Evolutionary conservation across 2,797 vertebrate genomes (phyloP), one percentile per base, ranked within the genome.

Genomic region (Crenichthys baileyi): DNA sequence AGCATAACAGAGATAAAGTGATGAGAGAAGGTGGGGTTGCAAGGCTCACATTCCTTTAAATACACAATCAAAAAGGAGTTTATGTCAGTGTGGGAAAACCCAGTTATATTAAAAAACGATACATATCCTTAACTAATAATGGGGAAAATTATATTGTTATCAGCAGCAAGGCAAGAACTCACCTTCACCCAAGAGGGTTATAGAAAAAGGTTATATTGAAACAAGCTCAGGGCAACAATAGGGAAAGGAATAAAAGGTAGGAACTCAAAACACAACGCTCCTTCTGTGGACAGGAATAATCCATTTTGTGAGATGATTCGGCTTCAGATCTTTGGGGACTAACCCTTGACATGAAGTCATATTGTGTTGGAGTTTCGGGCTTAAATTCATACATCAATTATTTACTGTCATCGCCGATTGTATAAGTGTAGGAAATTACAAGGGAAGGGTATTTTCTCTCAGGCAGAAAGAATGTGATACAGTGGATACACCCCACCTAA

Each of bases 371-470:
- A 97, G 97, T 98, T 99, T 96, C 98, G 97, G 97, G 96, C 96
- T 96, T 99, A 99, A 99, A 99, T 99, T 99, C 97, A 96, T 96
- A 97, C 97, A 99, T 99, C 96, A 99, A 99, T 99, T 98, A 99
- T 99, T 99, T 98, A 99, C 96, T 94, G 94, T 96, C 96, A 93
- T 95, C 92, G 95, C 89, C 95, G 95, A 97, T 98, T 96, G 97
- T 99, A 97, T 99, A 99, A 99, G 97, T 97, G 98, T 98, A 97
- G 97, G 98, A 99, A 99, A 99, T 99, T 98, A 99, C 96, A 92
- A 96, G 95, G 95, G 96, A 96, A 85, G 96, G 96, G 96, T 98
- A 97, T 98, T 98, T 98, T 97, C 98, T 99, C 97, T 98, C 96
- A 97, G 97, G 98, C 97, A 98, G 97, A 98, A 98, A 98, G 96